Conservation (phyloP, 2,797 vertebrate genomes). For the Carapus acus region DNA sequence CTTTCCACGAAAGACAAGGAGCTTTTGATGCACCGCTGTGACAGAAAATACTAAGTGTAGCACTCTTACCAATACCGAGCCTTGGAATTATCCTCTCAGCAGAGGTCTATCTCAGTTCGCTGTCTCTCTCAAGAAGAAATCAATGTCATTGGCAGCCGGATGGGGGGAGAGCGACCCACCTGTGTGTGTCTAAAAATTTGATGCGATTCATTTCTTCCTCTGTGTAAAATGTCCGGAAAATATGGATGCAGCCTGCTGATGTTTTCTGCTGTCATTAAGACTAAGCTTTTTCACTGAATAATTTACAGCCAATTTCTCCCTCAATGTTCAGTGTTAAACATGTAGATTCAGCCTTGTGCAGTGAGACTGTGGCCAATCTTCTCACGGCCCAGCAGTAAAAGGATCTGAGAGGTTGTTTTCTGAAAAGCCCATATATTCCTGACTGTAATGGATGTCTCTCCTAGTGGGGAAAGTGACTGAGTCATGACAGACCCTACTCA, state of each 20-base stretch:
- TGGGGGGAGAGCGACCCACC: conserved; percentile 30
- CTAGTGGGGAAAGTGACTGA: conserved; percentile 15
- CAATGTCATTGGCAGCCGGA: conserved; percentile 50
- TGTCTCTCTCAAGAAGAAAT: conserved; percentile 54
- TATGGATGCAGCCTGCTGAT: background rate
- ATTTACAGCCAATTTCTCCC: background rate
- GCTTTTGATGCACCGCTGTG: conserved; percentile 46
- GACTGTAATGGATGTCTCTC: conserved; percentile 30
- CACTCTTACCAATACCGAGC: conserved; percentile 60
- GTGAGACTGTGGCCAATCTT: conserved; percentile 31
- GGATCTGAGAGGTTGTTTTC: conserved; percentile 44
- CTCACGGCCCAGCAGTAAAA: conserved; percentile 25
- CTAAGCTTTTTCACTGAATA: too few species aligned
- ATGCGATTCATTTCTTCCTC: conserved; percentile 7
- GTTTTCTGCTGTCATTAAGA: too few species aligned
- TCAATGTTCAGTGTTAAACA: background rate
- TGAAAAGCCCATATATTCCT: conserved; percentile 39
- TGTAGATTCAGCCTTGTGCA: background rate
- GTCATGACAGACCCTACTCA: background rate
- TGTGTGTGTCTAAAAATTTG: conserved; percentile 3
- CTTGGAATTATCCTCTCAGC: conserved; percentile 68
- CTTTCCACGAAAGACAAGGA: conserved; percentile 42
- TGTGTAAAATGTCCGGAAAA: conserved; percentile 5
- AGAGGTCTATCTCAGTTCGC: conserved; percentile 46
- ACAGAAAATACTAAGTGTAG: conserved; percentile 59